A percentile compares a stretch with the other conserved stretches of the same genome.
These are phyloP conservation scores for Petaurus breviceps DNA, from an alignment of 2,113 vertebrate species.

Conservation along the genomic window DNA sequence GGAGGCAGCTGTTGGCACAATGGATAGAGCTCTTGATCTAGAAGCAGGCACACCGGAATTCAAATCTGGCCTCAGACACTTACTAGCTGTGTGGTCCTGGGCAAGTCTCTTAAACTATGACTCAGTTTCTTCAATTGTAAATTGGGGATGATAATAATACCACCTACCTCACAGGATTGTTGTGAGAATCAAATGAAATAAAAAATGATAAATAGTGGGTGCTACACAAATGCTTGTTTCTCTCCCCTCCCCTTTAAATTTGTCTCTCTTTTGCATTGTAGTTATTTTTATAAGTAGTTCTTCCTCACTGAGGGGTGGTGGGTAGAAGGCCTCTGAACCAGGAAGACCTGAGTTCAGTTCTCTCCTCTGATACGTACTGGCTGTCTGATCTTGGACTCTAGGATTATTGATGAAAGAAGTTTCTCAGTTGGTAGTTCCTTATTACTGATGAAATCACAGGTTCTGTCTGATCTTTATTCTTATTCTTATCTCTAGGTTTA, in stretches of 20 bases:
- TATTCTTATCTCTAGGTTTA: background rate
- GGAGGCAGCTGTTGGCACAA: background rate
- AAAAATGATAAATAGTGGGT: background rate
- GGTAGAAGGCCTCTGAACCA: background rate
- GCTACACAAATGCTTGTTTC: background rate
- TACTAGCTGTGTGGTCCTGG: background rate
- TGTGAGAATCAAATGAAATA: slow-evolving; percentile 28
- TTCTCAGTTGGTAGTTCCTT: background rate
- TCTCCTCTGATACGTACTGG: background rate
- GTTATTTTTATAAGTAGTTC: background rate
- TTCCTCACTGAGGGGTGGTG: background rate
- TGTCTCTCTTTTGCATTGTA: background rate
- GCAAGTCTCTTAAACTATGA: background rate
- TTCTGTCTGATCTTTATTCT: background rate
- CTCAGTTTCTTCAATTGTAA: background rate
- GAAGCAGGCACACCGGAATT: background rate
- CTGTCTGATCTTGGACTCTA: background rate
- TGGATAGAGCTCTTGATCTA: background rate
- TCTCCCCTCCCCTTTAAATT: background rate
- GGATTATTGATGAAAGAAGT: background rate
- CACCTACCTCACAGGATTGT: background rate
- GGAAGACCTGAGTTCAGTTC: background rate
- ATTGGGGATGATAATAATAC: background rate
- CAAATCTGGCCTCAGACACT: background rate
- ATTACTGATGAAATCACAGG: background rate